Conservation (phyloP, 2,113 vertebrate genomes). For the Xyliphius kryptos region DNA sequence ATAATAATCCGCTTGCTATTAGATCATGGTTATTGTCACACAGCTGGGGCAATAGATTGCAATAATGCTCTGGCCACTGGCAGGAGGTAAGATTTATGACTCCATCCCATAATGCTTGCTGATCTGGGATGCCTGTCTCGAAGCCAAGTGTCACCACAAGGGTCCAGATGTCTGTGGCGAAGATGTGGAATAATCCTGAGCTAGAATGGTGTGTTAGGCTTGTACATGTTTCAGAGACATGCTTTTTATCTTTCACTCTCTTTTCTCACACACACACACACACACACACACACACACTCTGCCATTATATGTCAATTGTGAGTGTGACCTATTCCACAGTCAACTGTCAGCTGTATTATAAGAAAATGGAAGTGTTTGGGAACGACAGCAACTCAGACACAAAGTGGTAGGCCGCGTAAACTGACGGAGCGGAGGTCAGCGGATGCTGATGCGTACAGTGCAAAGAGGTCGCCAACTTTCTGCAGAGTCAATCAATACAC, state of each 20-base stretch:
- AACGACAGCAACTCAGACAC: too few relatives aligned
- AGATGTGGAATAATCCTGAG: slow-evolving; percentile 30
- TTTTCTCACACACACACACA: too few relatives aligned
- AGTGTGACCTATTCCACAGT: too few relatives aligned
- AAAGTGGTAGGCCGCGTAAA: too few relatives aligned
- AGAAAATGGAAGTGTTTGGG: too few relatives aligned
- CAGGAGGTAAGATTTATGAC: slow-evolving; percentile 22
- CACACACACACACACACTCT: too few relatives aligned
- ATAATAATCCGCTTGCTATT: slow-evolving; percentile 37
- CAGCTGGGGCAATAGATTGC: slow-evolving; percentile 29
- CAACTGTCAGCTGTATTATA: too few relatives aligned
- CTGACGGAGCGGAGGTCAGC: too few relatives aligned
- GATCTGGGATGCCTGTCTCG: slow-evolving; percentile 5
- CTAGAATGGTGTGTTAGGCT: slow-evolving; percentile 25
- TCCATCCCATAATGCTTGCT: slow-evolving; percentile 17
- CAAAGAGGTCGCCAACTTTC: too few relatives aligned
- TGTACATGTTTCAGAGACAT: slow-evolving; percentile 14
- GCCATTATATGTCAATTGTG: too few relatives aligned
- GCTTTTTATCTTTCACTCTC: neutral
- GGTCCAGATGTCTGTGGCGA: slow-evolving; percentile 16
- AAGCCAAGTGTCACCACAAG: slow-evolving; percentile 5
- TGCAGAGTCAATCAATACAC: too few relatives aligned
- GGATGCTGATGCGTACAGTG: too few relatives aligned
- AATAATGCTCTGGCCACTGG: slow-evolving; percentile 22
- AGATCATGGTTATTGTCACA: slow-evolving; percentile 38